phyloP scores from a whole-genome alignment of 2,113 vertebrate genomes.

The Asarcornis scutulata region DNA sequence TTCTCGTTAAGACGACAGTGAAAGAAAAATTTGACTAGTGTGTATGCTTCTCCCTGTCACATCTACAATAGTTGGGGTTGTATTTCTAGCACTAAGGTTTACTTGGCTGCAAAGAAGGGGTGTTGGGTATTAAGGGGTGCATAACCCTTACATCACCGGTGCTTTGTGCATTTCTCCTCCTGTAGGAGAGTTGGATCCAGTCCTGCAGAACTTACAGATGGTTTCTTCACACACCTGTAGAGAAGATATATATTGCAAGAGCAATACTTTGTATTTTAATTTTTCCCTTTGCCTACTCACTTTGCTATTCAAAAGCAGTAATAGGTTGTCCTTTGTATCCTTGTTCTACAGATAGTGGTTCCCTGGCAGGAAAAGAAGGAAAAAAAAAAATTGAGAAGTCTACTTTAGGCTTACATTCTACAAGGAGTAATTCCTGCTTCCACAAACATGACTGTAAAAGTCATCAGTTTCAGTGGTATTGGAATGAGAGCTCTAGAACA shows the following conservation, averaged over 20 bases:
- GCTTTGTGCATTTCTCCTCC: background rate
- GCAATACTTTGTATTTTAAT: background rate
- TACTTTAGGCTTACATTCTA: background rate
- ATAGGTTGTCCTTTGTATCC: background rate
- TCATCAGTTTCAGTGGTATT: background rate
- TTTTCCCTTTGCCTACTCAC: background rate
- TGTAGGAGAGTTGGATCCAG: background rate
- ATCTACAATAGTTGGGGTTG: background rate
- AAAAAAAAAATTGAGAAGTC: background rate
- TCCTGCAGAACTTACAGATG: background rate
- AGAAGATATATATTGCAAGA: background rate
- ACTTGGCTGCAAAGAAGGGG: background rate
- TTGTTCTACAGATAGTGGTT: background rate
- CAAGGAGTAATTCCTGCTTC: background rate
- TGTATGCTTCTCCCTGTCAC: background rate
- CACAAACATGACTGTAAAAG: background rate
- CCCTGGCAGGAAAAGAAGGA: background rate
- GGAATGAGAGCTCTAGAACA: background rate
- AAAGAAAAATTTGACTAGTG: background rate
- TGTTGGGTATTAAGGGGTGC: background rate
- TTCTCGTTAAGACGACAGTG: background rate
- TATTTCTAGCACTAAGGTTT: background rate
- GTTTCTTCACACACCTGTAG: background rate
- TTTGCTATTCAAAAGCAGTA: background rate
- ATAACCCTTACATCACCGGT: background rate